Evolutionary conservation across 1,140 invertebrate genomes (phyloP), one percentile per base, ranked within the genome.

Genomic region (Pentalonia nigronervosa): DNA sequence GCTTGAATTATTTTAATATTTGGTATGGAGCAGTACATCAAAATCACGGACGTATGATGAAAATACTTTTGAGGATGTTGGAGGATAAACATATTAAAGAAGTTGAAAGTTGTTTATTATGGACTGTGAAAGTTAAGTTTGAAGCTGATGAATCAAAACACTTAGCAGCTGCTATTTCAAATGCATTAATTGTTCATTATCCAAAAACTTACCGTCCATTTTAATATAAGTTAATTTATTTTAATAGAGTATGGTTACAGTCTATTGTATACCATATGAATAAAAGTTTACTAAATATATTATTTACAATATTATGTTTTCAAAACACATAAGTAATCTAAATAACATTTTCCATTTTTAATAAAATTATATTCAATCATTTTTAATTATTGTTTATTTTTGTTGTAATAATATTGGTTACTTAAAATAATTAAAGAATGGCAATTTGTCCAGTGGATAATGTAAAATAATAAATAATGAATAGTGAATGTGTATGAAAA

Each of bases 21-120:
- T 98, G 97, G 97, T 97, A 99, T 95, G 97, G 97, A 30, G 96
- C 97, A 94, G 96, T 97, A 14, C 95, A 97, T 94, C 96, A 96
- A 94, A 97, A 98, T 91, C 98, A 97, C 95, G 98, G 98, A 0
- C 96, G 97, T 92, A 97, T 97, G 90, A 95, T 98, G 84, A 98
- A 98, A 95, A 96, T 97, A 91, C 95, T 98, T 21, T 94, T 96
- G 45, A 98, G 97, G 95, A 96, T 97, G 94, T 96, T 97, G 84
- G 98, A 99, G 94, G 98, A 99, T 76, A 97, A 97, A 94, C 96
- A 97, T 14, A 95, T 96, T 30, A 96, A 96, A 93, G 98, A 98
- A 90, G 95, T 97, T 30, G 97, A 98, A 53, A 96, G 97, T n/a
- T 94, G 94, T 34, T 94, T 94, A 7, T 90, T 94, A 21, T 94